phyloP scores from a whole-genome alignment of 2,113 vertebrate genomes.

The Osmerus mordax region DNA sequence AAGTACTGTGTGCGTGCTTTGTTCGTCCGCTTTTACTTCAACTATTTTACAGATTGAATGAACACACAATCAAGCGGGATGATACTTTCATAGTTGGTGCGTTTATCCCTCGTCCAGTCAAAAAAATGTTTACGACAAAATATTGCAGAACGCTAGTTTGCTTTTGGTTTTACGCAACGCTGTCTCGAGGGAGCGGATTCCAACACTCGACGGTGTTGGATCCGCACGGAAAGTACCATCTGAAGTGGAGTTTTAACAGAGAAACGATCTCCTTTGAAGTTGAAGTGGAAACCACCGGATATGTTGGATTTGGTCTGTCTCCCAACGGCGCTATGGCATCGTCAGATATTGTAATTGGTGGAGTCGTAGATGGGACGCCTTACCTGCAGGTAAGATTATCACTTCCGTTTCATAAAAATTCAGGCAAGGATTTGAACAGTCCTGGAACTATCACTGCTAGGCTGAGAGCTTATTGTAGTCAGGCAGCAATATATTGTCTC shows the following conservation, averaged over 20 bases:
- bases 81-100: slow-evolving; percentile 4
- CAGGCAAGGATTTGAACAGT: too few relatives aligned
- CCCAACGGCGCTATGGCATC: slow-evolving; percentile 77
- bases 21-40: slow-evolving; percentile 7
- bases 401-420: neutral
- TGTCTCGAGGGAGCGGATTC: slow-evolving; percentile 36
- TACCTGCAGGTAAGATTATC: slow-evolving; percentile 77
- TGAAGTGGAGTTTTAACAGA: slow-evolving; percentile 72
- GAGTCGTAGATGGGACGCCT: slow-evolving; percentile 75
- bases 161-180: slow-evolving; percentile 19
- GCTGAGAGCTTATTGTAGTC: too few relatives aligned
- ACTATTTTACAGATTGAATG: slow-evolving; percentile 20
- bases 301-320: slow-evolving; percentile 85
- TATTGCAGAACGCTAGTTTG: slow-evolving; percentile 26
- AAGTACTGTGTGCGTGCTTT: neutral
- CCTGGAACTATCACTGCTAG: too few relatives aligned
- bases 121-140: slow-evolving; percentile 26
- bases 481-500: too few relatives aligned
- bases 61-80: neutral
- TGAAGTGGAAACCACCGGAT: slow-evolving; percentile 80
- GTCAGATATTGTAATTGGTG: slow-evolving; percentile 82
- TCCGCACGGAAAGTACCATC: slow-evolving; percentile 68
- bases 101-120: neutral
- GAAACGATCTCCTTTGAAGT: slow-evolving; percentile 70
- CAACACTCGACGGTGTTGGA: slow-evolving; percentile 73